These are phyloP conservation scores for Pyrocephalus nanus DNA, from an alignment of 2,797 vertebrate species.

Conservation along the genomic window DNA sequence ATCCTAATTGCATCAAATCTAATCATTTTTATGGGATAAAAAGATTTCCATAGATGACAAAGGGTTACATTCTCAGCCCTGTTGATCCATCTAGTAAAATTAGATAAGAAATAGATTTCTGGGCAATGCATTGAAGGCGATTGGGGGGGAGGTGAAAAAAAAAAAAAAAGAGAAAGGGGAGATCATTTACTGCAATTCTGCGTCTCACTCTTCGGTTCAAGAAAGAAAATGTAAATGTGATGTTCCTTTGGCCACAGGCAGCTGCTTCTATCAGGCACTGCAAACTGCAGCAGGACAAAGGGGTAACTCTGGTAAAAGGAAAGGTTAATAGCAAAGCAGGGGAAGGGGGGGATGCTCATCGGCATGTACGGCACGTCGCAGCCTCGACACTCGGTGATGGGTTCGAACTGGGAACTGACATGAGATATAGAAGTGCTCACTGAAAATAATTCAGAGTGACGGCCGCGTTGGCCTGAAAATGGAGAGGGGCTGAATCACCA, in stretches of 20 bases:
- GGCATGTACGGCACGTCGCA: slow-evolving; percentile 85
- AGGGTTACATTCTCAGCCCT: slow-evolving; percentile 59
- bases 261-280: slow-evolving; percentile 67
- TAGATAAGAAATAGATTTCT: slow-evolving; percentile 62
- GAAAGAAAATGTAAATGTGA: slow-evolving; percentile 67
- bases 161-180: not conserved
- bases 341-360: slow-evolving; percentile 83
- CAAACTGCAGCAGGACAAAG: slow-evolving; percentile 76
- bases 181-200: slow-evolving; percentile 40
- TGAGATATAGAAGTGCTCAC: slow-evolving; percentile 91
- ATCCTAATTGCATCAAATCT: slow-evolving; percentile 73
- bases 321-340: slow-evolving; percentile 92
- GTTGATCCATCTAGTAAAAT: slow-evolving; percentile 59
- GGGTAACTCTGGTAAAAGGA: slow-evolving; percentile 77
- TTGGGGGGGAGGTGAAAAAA: not conserved
- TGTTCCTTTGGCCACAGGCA: slow-evolving; percentile 61
- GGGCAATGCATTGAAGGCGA: slow-evolving; percentile 18
- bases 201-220: slow-evolving; percentile 28
- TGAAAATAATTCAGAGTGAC: slow-evolving; percentile 97
- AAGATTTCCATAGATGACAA: slow-evolving; percentile 71
- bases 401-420: slow-evolving; percentile 92
- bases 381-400: slow-evolving; percentile 87
- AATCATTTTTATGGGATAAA: slow-evolving; percentile 74
- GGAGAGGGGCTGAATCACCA: slow-evolving; percentile 63
- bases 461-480: slow-evolving; percentile 79